Evolutionary conservation across 2,113 vertebrate genomes (phyloP).

Genomic region (Irena cyanogastra): DNA sequence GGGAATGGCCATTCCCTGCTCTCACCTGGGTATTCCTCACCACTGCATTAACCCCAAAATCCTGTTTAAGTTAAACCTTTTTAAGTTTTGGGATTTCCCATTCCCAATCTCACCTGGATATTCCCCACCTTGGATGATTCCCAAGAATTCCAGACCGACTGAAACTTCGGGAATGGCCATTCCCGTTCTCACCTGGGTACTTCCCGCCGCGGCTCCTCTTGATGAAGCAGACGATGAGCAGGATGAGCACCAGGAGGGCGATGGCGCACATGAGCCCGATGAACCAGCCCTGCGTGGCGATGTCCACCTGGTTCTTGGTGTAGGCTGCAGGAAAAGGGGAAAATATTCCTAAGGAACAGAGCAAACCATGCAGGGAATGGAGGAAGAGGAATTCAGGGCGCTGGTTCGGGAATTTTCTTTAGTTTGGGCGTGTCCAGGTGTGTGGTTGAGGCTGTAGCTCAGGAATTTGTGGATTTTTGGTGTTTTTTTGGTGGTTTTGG

Average conservation of each 20-base stretch:
- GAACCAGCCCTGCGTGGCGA: slow-evolving; percentile 98
- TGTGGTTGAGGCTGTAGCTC: background rate
- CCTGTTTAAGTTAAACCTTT: too few species aligned
- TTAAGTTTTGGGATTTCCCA: background rate
- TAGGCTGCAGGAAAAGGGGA: slow-evolving; percentile 76
- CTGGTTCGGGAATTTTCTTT: background rate
- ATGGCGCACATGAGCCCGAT: slow-evolving; percentile 98
- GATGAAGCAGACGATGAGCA: slow-evolving; percentile 98
- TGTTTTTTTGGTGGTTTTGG: background rate
- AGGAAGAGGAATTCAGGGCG: background rate
- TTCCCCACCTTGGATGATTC: rapidly evolving
- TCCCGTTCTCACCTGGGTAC: slow-evolving; percentile 75
- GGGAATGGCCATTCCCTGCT: too few species aligned
- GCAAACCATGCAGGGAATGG: rapidly evolving
- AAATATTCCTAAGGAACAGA: background rate
- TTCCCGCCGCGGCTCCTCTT: slow-evolving; percentile 96
- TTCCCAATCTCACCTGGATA: background rate
- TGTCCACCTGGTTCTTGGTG: slow-evolving; percentile 90
- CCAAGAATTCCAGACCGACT: rapidly evolving
- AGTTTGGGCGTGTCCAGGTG: background rate
- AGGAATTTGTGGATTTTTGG: background rate
- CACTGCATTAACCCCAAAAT: too few species aligned
- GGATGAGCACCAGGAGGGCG: slow-evolving; percentile 92
- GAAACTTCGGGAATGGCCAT: rapidly evolving
- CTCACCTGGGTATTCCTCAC: too few species aligned